Evolutionary conservation across 2,113 vertebrate species (phyloP), one percentile per base, ranked within the genome.

Genomic region (Vulpes lagopus): DNA sequence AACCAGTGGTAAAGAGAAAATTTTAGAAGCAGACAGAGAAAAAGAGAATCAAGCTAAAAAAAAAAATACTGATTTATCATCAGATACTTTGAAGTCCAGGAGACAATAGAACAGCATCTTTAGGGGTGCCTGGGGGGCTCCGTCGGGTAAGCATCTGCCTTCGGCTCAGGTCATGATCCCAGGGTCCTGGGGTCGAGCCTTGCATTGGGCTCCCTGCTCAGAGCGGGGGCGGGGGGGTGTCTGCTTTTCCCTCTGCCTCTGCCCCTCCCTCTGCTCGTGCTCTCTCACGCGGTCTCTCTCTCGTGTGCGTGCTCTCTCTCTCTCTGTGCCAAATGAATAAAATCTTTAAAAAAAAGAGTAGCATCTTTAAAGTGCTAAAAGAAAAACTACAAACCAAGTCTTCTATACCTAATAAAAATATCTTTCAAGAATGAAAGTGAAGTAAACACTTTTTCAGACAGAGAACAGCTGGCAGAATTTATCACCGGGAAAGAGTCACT

Each of bases 1-100:
- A 94, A 35, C 25, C n/a, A 90, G n/a, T 90, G 49, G 49, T 35
- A 30, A 80, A 94, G 23, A 84, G 64, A 79, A 92, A 86, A 78
- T 8, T 60, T 49, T 64, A 35, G 80, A 79, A 81, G 9, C 23
- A 60, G 2, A 14, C 49, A 89, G 17, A 89, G 93, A 49, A 86
- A 97, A 86, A 89, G 65, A 23, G 23, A 94, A 82, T 14, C 57
- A 91, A 92, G 55, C 25, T 79, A 1, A 19, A 79, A 79, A 71
- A 30, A 79, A 9, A 15, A 19, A n/a, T 76, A 27, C 20, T n/a
- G 11, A 73, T 12, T 76, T 95, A 43, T 49, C 8, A 15, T 62
- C 25, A 57, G 69, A 32, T 65, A 22, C 79, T 73, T 25, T 55
- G 22, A 73, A 94, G 78, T 15, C 27, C 25, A 95, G 65, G 78